phyloP scores from a whole-genome alignment of 2,797 vertebrate species.

The Phrynocephalus forsythii region DNA sequence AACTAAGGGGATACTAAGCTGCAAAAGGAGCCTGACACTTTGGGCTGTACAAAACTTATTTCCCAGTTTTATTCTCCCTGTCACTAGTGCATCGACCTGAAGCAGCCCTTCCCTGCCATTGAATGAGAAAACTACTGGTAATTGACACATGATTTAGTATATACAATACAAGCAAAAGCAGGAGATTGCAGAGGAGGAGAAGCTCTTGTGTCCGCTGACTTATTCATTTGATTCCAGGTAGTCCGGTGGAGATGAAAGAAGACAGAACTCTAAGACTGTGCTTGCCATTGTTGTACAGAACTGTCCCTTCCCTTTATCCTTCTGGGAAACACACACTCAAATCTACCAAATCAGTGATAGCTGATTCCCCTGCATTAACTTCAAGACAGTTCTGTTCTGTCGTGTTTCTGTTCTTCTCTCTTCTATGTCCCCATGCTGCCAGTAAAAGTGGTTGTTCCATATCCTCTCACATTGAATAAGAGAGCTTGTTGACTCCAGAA shows the following conservation, averaged over 20 bases:
- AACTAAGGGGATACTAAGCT: neutral
- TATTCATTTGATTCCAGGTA: constrained; percentile 3
- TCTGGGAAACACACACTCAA: neutral
- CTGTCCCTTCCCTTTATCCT: neutral
- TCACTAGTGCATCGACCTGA: neutral
- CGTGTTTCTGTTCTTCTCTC: neutral
- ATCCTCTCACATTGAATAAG: neutral
- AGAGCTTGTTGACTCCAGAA: neutral
- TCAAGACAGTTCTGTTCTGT: neutral
- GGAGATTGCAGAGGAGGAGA: neutral
- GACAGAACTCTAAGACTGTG: neutral
- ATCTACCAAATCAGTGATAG: neutral
- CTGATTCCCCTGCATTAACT: neutral
- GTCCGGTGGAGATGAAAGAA: neutral
- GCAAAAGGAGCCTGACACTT: neutral
- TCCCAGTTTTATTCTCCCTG: neutral
- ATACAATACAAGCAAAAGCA: constrained; percentile 7
- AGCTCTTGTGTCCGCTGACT: neutral
- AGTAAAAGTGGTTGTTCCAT: neutral
- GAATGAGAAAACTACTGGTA: neutral
- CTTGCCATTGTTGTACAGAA: neutral
- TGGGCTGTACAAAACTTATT: neutral
- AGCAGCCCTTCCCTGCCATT: neutral
- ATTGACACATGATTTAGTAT: neutral
- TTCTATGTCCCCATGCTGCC: neutral